Evolutionary conservation across 64 coral and sea anemone species (phyloP), one percentile per base, ranked within the genome.

Genomic region (Exaiptasia diaphana): DNA sequence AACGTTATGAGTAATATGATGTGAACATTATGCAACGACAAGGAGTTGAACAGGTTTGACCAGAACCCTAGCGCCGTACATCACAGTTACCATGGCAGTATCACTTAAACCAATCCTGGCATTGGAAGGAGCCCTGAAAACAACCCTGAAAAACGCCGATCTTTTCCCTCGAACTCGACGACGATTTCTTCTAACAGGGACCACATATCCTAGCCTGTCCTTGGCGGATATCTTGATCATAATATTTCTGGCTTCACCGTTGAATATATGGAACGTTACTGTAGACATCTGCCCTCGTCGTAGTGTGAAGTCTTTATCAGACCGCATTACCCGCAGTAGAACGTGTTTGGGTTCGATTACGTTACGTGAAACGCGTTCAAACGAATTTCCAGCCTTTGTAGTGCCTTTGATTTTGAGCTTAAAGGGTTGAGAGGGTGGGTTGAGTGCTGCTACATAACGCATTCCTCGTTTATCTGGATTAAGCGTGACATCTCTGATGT

Each of bases 341-440:
- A 58, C 64, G 1, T 35, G 55, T 38, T 81, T 71, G 20, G 90
- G 78, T 61, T 67, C 34, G 1, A 93, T 58, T 0, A 76, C 78
- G 42, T 93, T 73, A 17, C 69, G 78, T 1, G 90, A 93, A 41
- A 93, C 78, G 11, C 90, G 77, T 36, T 88, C 54, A 61, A 93
- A 93, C 24, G 50, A 20, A 10, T 72, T 87, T 14, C 90, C 90
- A 6, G 61, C 17, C 45, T 4, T 56, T 4, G 90, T 92, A 24
- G 10, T 86, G 46, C 90, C 90, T 14, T 38, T 69, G 6, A 92
- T 31, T 29, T 92, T 86, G 3, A 91, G 35, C 29, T 77, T 69
- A 41, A 91, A 85, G 14, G 64, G 37, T 25, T 28, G 41, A 31
- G 58, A 32, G 58, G 58, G 68, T 11, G 87, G 68, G 0, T 48